Conservation (phyloP, 2,113 vertebrate species). For the Anguilla rostrata region DNA sequence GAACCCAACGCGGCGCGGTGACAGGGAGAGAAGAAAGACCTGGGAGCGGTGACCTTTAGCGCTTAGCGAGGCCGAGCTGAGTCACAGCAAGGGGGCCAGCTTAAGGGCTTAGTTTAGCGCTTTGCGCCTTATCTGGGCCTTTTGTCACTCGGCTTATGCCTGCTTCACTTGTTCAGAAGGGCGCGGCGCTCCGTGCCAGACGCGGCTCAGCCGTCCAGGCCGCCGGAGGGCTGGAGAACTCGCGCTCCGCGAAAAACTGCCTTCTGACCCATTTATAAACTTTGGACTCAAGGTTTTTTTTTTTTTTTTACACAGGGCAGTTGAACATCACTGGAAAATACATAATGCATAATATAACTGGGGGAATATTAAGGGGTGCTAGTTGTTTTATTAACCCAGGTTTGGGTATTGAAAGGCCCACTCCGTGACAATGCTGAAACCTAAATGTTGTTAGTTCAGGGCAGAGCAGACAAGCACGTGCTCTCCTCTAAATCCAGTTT, state of each 20-base stretch:
- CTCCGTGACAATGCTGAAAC: no score
- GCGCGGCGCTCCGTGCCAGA: not conserved
- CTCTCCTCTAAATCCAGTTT: no score
- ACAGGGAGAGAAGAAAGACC: not conserved
- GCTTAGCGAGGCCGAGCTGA: conserved; percentile 24
- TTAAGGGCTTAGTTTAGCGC: conserved; percentile 30
- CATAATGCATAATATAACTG: no score
- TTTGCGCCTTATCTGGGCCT: conserved; percentile 29
- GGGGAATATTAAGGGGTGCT: no score
- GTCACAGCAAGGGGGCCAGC: conserved; percentile 16
- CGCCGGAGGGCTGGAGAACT: not conserved
- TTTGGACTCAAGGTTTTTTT: no score
- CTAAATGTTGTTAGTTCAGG: no score
- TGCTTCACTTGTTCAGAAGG: not conserved
- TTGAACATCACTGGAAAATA: no score
- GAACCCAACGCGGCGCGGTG: not conserved
- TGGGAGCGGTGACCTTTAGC: conserved; percentile 15
- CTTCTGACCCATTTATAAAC: not conserved
- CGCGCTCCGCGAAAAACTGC: not conserved
- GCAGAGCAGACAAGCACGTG: no score
- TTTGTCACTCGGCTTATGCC: conserved; percentile 28
- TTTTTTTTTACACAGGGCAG: no score
- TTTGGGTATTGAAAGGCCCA: no score
- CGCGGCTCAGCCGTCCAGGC: not conserved
- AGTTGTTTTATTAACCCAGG: no score